Evolutionary conservation across 2,888 invertebrate species (phyloP).

Genomic region (Nomada fucata): DNA sequence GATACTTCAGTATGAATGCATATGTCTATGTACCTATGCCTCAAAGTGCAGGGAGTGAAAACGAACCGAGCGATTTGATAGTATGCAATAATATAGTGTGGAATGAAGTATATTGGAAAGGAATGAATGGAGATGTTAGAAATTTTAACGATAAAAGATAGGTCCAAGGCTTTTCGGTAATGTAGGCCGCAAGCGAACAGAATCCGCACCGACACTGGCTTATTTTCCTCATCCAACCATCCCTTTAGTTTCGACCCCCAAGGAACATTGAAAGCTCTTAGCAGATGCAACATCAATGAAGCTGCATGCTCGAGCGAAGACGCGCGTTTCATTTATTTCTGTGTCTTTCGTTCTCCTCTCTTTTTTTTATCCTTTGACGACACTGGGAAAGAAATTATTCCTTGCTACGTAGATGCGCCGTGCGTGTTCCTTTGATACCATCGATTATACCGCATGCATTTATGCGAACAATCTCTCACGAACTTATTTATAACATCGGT

Average conservation of each 20-base stretch:
- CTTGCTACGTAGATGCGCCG: conserved; percentile 10
- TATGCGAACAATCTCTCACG: neutral
- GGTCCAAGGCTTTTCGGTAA: neutral
- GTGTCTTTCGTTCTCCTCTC: conserved; percentile 2
- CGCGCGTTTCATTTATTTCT: conserved; percentile 43
- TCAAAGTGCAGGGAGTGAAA: neutral
- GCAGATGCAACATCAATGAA: conserved; percentile 57
- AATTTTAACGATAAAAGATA: neutral
- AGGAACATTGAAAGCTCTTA: conserved; percentile 55
- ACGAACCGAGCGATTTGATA: neutral
- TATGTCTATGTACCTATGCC: neutral
- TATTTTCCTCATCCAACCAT: conserved; percentile 39
- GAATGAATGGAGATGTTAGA: neutral
- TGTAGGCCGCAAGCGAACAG: conserved; percentile 27
- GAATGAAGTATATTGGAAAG: too few species aligned
- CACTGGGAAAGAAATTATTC: conserved; percentile 52
- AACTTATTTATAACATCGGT: too few species aligned
- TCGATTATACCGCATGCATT: conserved; percentile 6
- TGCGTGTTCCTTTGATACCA: conserved; percentile 19
- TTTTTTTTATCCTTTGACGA: conserved; percentile 29
- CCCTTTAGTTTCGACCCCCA: conserved; percentile 38
- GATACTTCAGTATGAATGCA: too few species aligned
- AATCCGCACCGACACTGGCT: conserved; percentile 27
- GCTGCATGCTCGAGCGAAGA: conserved; percentile 44
- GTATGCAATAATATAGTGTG: too few species aligned